Conservation (phyloP, 1,140 invertebrate species). For the Glomeris maerens region DNA sequence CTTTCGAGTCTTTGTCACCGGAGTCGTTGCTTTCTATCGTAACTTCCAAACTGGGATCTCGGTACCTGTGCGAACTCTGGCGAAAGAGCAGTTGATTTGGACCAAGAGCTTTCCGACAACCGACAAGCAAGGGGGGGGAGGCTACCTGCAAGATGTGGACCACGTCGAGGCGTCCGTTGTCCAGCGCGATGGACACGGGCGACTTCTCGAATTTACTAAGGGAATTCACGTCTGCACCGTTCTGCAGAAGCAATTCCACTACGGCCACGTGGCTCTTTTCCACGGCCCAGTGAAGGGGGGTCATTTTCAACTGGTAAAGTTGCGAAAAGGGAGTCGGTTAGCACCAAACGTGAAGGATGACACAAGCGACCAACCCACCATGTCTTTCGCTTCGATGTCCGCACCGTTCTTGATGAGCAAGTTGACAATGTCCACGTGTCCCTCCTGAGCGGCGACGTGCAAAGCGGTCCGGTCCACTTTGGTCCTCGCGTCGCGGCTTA, state of each 20-base stretch:
- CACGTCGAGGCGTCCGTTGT: conserved; percentile 45
- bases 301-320: conserved; percentile 62
- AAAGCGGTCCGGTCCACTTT: conserved; percentile 85
- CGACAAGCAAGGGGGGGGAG: neutral
- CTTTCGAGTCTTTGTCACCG: too few species aligned
- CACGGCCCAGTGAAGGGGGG: conserved; percentile 85
- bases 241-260: conserved; percentile 50
- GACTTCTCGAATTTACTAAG: conserved; percentile 73
- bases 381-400: conserved; percentile 63
- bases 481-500: conserved; percentile 70
- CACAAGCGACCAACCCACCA: conserved; percentile 43
- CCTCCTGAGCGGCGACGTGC: conserved; percentile 73
- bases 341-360: too few species aligned
- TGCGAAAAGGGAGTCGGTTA: too few species aligned
- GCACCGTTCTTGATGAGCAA: conserved; percentile 60
- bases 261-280: conserved; percentile 60
- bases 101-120: too few species aligned
- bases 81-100: too few species aligned
- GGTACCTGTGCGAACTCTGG: too few species aligned
- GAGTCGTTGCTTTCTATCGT: too few species aligned
- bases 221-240: conserved; percentile 50
- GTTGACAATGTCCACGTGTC: conserved; percentile 59
- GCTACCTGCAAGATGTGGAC: conserved; percentile 41
- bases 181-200: conserved; percentile 56
- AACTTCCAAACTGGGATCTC: too few species aligned